A percentile compares a stretch with the other conserved stretches of the same genome.
phyloP scores from a whole-genome alignment of 30 jellyfish, hydroid and myxozoan genomes.

The Aurelia aurita region DNA sequence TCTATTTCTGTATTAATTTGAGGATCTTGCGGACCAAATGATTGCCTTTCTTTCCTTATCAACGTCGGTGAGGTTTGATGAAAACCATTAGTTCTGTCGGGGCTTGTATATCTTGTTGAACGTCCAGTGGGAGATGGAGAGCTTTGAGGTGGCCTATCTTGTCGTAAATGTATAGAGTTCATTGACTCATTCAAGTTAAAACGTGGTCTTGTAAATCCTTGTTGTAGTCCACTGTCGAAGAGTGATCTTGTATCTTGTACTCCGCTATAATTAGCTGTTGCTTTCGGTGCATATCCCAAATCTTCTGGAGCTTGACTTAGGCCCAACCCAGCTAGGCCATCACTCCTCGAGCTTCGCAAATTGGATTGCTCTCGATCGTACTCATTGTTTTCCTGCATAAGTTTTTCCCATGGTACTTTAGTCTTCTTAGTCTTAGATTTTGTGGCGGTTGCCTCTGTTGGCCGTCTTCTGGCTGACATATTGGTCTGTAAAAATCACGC shows the following conservation, averaged over 20 bases:
- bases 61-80: conserved; percentile 75
- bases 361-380: conserved; percentile 35
- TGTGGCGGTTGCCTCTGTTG: conserved; percentile 19
- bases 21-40: conserved; percentile 89
- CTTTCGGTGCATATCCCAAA: conserved; percentile 54
- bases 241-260: conserved; percentile 59
- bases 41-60: conserved; percentile 57
- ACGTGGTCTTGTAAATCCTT: conserved; percentile 46
- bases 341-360: conserved; percentile 8
- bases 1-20: conserved; percentile 80
- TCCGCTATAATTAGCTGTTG: conserved; percentile 57
- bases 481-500: neutral
- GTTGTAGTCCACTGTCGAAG: conserved; percentile 26
- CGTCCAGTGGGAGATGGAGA: conserved; percentile 31
- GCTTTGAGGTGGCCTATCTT: conserved; percentile 34
- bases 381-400: conserved; percentile 35
- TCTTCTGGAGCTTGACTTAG: conserved; percentile 23
- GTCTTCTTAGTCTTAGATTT: conserved; percentile 39
- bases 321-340: conserved; percentile 22
- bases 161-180: conserved; percentile 38
- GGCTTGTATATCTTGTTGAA: conserved; percentile 28
- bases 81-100: conserved; percentile 47
- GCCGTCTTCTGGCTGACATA: conserved; percentile 52
- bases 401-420: conserved; percentile 70
- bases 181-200: conserved; percentile 53